Evolutionary conservation across 1,140 invertebrate species (phyloP).

Genomic region (Polypedilum pembai): DNA sequence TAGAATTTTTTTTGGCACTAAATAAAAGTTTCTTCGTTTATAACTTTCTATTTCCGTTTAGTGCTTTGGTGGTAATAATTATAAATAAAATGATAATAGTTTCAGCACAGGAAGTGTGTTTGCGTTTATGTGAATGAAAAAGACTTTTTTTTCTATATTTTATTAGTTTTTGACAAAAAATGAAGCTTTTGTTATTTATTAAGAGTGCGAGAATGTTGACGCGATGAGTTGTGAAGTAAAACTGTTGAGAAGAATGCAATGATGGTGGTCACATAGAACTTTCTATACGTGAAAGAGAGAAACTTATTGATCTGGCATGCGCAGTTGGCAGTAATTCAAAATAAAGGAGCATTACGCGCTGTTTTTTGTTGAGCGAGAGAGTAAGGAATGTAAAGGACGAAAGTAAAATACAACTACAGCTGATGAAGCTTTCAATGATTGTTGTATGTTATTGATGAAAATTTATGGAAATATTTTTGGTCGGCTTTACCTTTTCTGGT

Average conservation of each 20-base stretch:
- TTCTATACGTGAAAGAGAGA: background rate
- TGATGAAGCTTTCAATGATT: too few relatives aligned
- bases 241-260: background rate
- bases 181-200: background rate
- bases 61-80: background rate
- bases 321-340: background rate
- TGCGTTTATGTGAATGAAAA: too few relatives aligned
- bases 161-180: background rate
- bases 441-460: too few relatives aligned
- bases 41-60: background rate
- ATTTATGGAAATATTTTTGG: too few relatives aligned
- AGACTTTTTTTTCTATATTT: background rate
- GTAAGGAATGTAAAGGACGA: background rate
- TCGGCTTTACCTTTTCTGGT: too few relatives aligned
- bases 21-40: background rate
- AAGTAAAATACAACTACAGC: background rate
- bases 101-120: background rate
- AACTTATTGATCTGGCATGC: constrained; percentile 11
- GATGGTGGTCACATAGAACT: background rate
- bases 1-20: background rate
- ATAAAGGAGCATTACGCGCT: background rate
- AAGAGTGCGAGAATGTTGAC: background rate
- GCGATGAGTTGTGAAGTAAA: constrained; percentile 23
- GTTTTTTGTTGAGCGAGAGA: background rate
- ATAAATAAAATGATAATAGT: background rate